Evolutionary conservation across 2,113 vertebrate species (phyloP).

Genomic region (Polyodon spathula): DNA sequence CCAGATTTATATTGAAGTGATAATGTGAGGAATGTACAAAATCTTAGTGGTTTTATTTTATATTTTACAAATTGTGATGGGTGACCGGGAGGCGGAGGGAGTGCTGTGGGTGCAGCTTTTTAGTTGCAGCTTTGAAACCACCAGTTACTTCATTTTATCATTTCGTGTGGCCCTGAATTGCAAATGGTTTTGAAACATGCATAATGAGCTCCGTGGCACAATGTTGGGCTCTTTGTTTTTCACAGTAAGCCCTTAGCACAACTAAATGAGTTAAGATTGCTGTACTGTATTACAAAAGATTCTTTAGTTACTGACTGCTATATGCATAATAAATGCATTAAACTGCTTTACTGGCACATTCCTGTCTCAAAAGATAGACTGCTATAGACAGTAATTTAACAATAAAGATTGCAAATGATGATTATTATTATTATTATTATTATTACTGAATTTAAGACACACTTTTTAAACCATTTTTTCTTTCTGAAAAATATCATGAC

Average conservation of each 20-base stretch:
- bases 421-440: too few species aligned
- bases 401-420: too few species aligned
- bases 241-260: conserved; percentile 80
- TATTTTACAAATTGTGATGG: too few species aligned
- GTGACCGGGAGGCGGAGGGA: conserved; percentile 48
- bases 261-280: conserved; percentile 84
- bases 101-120: conserved; percentile 24
- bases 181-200: conserved; percentile 78
- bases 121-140: conserved; percentile 63
- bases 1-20: too few species aligned
- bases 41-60: too few species aligned
- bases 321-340: conserved; percentile 39
- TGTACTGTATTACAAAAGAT: conserved; percentile 85
- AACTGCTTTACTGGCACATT: conserved; percentile 25
- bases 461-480: too few species aligned
- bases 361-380: conserved; percentile 1
- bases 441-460: too few species aligned
- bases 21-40: too few species aligned
- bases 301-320: conserved; percentile 43
- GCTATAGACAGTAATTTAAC: too few species aligned
- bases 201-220: conserved; percentile 82
- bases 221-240: conserved; percentile 78
- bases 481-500: too few species aligned
- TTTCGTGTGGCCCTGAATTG: conserved; percentile 77
- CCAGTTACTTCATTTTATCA: conserved; percentile 44